Base-by-base conservation (phyloP, 2,888 invertebrate genomes). In the Pheosia gnoma region DNA sequence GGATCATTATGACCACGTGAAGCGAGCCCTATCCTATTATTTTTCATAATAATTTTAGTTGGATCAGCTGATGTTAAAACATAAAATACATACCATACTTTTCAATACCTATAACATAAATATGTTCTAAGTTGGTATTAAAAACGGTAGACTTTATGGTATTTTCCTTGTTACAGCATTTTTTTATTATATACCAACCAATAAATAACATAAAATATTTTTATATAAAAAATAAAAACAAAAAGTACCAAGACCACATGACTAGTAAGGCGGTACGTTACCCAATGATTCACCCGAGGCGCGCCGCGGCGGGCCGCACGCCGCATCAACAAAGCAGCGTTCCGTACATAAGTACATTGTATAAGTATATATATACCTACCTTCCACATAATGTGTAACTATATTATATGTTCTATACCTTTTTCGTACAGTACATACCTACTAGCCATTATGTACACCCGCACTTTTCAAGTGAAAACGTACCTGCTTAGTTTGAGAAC, bases 231-330 rank as follows among this genome's bases (percentile, higher is more conserved):
- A 38, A 41, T 56, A 38, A 61, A 63, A 60, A 67, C 55, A 0
- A n/a, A 51, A 81, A 88, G 73, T 78, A 88, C 81, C 88, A 87
- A 88, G 69, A 64, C 41, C 6, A n/a, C 3, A 59, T 13, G 3
- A 3, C 53, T 67, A 55, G 54, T 3, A 56, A 76, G 73, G 66
- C 70, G 70, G 75, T 81, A 83, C 84, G 86, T 85, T 85, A 84
- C 83, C 83, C 88, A 89, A 90, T 90, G 90, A 89, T 88, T 90
- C 91, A 89, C 87, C 86, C 85, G 88, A 89, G 88, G 86, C 86
- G 86, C 85, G 85, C 84, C 81, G 78, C 84, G 79, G 79, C 78
- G 79, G 79, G 74, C 81, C 80, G 82, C 76, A 78, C 78, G 75
- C 77, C 77, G 77, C 77, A 74, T 80, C 81, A 79, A 82, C 82